A percentile compares a stretch with the other conserved stretches of the same genome.
phyloP scores from a whole-genome alignment of 2,113 vertebrate species.

The Crocuta crocuta region DNA sequence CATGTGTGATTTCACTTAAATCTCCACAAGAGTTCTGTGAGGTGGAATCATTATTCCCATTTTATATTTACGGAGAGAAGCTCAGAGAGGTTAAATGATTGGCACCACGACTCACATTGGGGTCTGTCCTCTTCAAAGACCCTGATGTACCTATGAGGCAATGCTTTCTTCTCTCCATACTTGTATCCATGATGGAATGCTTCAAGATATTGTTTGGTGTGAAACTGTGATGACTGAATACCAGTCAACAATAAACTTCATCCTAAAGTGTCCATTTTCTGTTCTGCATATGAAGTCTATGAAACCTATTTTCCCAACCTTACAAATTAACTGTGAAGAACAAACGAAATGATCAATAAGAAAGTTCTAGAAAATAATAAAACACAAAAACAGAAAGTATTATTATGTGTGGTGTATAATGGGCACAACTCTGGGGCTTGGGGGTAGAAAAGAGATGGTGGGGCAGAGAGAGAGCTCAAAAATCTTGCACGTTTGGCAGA shows the following conservation, averaged over 20 bases:
- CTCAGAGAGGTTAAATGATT: background rate
- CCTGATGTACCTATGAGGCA: background rate
- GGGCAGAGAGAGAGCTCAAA: background rate
- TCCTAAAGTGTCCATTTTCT: background rate
- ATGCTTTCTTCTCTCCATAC: background rate
- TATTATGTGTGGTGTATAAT: background rate
- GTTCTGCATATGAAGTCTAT: background rate
- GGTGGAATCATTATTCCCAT: background rate
- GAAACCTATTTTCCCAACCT: background rate
- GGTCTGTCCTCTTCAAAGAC: background rate
- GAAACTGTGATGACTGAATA: background rate
- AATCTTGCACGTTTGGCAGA: background rate
- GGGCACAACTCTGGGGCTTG: background rate
- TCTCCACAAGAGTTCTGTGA: background rate
- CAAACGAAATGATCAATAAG: background rate
- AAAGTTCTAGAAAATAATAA: slow-evolving; percentile 13
- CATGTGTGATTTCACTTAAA: background rate
- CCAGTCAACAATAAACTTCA: background rate
- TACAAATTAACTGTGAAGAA: background rate
- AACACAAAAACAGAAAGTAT: background rate
- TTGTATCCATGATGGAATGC: background rate
- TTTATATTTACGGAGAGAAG: slow-evolving; percentile 3
- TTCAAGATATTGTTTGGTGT: background rate
- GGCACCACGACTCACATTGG: background rate
- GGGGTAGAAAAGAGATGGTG: background rate